Percentiles rank a stretch among this genome's conserved stretches.
Conservation (phyloP, 2,113 vertebrate species). For the Hippocampus abdominalis region DNA sequence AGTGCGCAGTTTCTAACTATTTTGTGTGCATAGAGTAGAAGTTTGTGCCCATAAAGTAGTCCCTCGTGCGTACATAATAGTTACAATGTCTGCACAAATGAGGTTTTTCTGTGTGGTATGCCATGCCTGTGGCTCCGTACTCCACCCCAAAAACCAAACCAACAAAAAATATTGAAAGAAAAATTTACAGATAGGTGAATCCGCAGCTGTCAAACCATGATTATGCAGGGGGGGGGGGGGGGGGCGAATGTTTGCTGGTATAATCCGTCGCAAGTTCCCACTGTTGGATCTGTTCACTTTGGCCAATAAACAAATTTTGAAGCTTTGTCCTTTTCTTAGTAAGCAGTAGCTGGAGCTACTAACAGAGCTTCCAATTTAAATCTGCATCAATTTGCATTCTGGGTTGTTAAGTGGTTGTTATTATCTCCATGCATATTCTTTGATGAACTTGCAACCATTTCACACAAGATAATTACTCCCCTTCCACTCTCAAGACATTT, state of each 20-base stretch:
- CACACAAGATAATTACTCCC: slow-evolving; percentile 18
- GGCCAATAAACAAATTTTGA: not conserved
- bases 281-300: not conserved
- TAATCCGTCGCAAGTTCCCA: not conserved
- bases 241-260: not conserved
- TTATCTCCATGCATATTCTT: slow-evolving; percentile 9
- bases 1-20: no score
- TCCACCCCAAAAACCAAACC: no score
- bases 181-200: no score
- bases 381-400: not conserved
- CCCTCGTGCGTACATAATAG: no score
- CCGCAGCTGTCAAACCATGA: no score
- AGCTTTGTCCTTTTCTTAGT: not conserved
- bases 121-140: no score
- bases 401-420: not conserved
- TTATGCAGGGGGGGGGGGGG: no score
- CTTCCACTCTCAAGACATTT: slow-evolving; percentile 21
- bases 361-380: not conserved
- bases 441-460: slow-evolving; percentile 7
- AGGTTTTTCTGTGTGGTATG: no score
- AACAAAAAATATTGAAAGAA: no score
- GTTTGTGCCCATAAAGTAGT: no score
- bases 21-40: no score
- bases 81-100: no score
- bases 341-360: not conserved